Base-by-base conservation (phyloP, 2,797 vertebrate species). In the Pogoniulus pusillus region DNA sequence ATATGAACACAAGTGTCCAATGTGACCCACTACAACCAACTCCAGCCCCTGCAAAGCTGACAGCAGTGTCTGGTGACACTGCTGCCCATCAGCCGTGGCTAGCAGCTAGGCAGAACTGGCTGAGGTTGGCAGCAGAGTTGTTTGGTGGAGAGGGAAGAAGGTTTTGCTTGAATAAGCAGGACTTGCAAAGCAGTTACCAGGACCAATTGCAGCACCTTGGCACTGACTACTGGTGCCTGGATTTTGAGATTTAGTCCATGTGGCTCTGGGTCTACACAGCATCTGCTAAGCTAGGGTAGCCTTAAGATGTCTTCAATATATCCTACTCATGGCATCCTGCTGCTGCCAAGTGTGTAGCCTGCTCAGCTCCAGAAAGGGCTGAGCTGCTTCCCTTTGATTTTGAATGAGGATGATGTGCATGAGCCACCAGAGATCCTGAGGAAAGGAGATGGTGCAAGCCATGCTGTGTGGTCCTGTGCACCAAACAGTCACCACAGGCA, bases 261-360 rank as follows among this genome's bases (percentile, higher is more conserved):
- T 8, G 35, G 57, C 37, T 81, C 20, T 2, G 1, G 29, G 29
- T 57, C 32, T 69, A 30, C 24, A 5, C 51, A 16, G 70, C 11
- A n/a, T 12, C 35, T 34, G 64, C 37, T 27, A 39, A 47, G 15
- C n/a, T 22, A 54, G 13, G 45, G 53, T 60, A 45, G 43, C 22
- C 29, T 58, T 12, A 35, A 37, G 49, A 63, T 0, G 2, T 8
- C 39, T n/a, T 20, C 0, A 3, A 16, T 5, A 12, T 24, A 7
- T 7, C 3, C 17, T 8, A 9, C 23, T 64, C 58, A n/a, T 0
- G 1, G 51, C 35, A 45, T 29, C 51, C 69, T 45, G 43, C 35
- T 57, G 60, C 37, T 60, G 58, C n/a, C 19, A 20, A 45, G 43
- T 35, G 12, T 6, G 24, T 29, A 30, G 30, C n/a, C 43, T 24